Evolutionary conservation across 2,888 invertebrate species (phyloP), one percentile per base, ranked within the genome.

Genomic region (Muschampia staudingeri): DNA sequence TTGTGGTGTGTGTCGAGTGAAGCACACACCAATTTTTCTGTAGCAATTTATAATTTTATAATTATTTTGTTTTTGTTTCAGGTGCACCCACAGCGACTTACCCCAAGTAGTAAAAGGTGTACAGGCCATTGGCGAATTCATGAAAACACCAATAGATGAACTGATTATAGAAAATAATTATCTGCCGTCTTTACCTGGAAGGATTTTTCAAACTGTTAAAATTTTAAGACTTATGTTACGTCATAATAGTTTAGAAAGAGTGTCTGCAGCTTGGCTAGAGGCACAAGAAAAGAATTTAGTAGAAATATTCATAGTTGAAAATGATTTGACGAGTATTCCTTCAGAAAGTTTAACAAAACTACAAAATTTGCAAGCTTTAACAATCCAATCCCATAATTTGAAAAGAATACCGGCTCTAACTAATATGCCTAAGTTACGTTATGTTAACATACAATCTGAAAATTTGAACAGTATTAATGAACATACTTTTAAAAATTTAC

Each of bases 41-140:
- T 34, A 34, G 3, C 4, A 34, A 34, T 34, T 34, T 34, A 34
- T 34, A 34, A 34, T 34, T 42, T 34, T 34, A 34, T 34, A 34
- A 34, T 34, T 42, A 8, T 42, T 8, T 56, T 56, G 48, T 12
- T 34, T 34, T 67, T 34, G 65, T 37, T 96, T 6, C 94, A 99
- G 99, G 99, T 99, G 99, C 93, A 99, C 99, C n/a, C 99, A 99
- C 96, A 98, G 99, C 96, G 99, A 99, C 91, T 95, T 99, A 81
- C 97, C 98, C 7, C 98, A 98, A 91, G 98, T 99, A 19, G 94
- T 98, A 86, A 98, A 98, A 90, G 98, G 98, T 11, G 94, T 99
- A 12, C 98, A 98, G 88, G 97, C 98, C 67, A 97, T 98, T 52
- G 98, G 98, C 84, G 97, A 98, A 76, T 97, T 97, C 83, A 95